A percentile compares a stretch with the other conserved stretches of the same genome.
Evolutionary conservation across 2,113 vertebrate species (phyloP).

Genomic region (Vombatus ursinus): DNA sequence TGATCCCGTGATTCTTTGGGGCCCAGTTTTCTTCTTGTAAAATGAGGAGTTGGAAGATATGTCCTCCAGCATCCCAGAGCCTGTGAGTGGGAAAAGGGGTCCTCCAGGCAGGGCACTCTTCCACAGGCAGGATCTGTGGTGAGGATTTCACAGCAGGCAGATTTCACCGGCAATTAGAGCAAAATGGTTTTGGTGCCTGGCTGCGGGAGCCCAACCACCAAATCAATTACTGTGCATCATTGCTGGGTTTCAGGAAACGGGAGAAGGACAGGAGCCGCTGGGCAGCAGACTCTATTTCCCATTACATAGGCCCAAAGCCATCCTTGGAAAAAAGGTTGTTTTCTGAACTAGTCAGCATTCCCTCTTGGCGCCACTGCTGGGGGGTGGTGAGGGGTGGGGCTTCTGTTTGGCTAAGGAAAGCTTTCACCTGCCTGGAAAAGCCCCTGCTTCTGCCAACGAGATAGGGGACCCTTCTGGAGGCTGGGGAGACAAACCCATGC

Average conservation of each 20-base stretch:
- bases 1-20: neutral
- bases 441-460: neutral
- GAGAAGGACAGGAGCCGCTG: neutral
- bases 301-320: conserved; percentile 1
- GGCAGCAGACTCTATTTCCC: neutral
- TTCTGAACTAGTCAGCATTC: neutral
- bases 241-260: neutral
- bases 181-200: neutral
- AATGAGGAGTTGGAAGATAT: neutral
- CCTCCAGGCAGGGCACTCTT: neutral
- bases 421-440: neutral
- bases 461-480: neutral
- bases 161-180: neutral
- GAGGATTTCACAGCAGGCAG: neutral
- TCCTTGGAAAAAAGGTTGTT: neutral
- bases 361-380: neutral
- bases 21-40: neutral
- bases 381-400: neutral
- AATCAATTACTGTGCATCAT: neutral
- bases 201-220: neutral
- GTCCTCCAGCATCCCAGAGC: neutral
- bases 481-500: neutral
- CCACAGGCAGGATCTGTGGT: neutral
- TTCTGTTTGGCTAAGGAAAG: neutral
- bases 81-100: neutral